Conservation (phyloP, 2,797 vertebrate genomes). For the Okamejei kenojei region DNA sequence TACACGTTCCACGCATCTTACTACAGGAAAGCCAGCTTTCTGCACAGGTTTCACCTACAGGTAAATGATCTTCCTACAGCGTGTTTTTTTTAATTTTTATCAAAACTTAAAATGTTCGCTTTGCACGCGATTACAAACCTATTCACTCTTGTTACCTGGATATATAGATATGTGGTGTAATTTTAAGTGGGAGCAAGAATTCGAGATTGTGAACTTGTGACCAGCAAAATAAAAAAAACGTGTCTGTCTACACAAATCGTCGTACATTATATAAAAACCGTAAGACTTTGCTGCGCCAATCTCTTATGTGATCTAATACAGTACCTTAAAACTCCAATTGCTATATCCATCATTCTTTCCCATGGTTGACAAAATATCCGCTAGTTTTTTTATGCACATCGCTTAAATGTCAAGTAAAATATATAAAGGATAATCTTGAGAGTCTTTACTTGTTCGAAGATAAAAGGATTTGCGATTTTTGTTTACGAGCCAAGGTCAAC, state of each 20-base stretch:
- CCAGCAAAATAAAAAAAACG: slow-evolving; percentile 9
- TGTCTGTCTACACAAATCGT: slow-evolving; percentile 25
- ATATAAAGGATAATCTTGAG: slow-evolving; percentile 38
- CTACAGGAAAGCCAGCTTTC: slow-evolving; percentile 38
- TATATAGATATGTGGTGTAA: neutral
- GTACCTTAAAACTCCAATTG: slow-evolving; percentile 48
- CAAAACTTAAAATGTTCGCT: slow-evolving; percentile 33
- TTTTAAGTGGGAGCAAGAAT: slow-evolving; percentile 28
- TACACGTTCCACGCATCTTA: slow-evolving; percentile 29
- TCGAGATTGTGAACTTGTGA: slow-evolving; percentile 15
- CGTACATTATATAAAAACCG: slow-evolving; percentile 45
- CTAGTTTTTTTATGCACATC: slow-evolving; percentile 49
- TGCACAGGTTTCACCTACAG: slow-evolving; percentile 35
- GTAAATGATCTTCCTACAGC: slow-evolving; percentile 36
- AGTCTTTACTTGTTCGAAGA: slow-evolving; percentile 33
- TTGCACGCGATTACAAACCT: slow-evolving; percentile 35
- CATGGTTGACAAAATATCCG: slow-evolving; percentile 49
- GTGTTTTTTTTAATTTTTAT: slow-evolving; percentile 13
- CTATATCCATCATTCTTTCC: slow-evolving; percentile 45
- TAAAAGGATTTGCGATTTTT: slow-evolving; percentile 42
- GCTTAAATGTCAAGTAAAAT: slow-evolving; percentile 56
- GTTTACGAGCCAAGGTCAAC: slow-evolving; percentile 94
- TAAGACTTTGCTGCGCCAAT: slow-evolving; percentile 66
- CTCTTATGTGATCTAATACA: slow-evolving; percentile 57
- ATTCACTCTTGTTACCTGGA: slow-evolving; percentile 21